Evolutionary conservation across 2,113 vertebrate genomes (phyloP).

Genomic region (Cyanocitta stelleri): DNA sequence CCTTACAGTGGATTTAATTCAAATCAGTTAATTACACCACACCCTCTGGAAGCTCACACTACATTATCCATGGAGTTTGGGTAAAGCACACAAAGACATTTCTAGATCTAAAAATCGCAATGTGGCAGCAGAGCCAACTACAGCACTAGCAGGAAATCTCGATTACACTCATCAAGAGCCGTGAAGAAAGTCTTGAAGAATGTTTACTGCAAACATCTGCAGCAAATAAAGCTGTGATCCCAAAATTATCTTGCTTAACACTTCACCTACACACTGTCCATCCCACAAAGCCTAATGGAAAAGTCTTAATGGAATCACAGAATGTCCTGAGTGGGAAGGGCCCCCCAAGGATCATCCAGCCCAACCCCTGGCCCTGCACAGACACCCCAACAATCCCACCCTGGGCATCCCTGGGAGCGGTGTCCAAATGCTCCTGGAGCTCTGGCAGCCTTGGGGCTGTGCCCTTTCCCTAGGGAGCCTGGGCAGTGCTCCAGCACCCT

Average conservation of each 20-base stretch:
- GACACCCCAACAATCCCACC: not conserved
- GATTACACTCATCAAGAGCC: rapidly evolving
- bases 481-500: not conserved
- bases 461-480: not conserved
- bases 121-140: not conserved
- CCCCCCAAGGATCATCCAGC: not conserved
- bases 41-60: not conserved
- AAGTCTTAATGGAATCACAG: not conserved
- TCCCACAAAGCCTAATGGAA: not conserved
- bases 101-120: not conserved
- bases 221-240: not conserved
- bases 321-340: not conserved
- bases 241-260: not conserved
- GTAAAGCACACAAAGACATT: not conserved
- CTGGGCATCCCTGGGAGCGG: rapidly evolving
- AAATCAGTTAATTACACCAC: not conserved
- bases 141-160: not conserved
- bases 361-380: rapidly evolving
- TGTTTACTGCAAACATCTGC: not conserved
- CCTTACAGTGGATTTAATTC: not conserved
- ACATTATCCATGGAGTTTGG: not conserved
- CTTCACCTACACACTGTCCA: not conserved
- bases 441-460: not conserved
- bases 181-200: not conserved
- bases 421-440: not conserved